Evolutionary conservation across 2,888 invertebrate species (phyloP).

Genomic region (Lepidochitona cinerea): DNA sequence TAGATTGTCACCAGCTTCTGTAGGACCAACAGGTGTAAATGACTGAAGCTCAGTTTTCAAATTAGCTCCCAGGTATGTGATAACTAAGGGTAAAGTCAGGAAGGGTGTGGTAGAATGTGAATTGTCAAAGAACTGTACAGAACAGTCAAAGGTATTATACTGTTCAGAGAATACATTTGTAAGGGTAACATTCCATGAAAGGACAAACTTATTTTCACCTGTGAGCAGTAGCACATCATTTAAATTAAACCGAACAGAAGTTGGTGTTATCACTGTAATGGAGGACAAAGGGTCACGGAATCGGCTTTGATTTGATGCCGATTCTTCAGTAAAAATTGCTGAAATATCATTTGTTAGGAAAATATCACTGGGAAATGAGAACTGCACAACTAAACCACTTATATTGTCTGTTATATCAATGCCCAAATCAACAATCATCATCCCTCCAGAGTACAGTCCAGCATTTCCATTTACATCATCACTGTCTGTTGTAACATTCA

Average conservation of each 20-base stretch:
- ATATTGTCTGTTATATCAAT: not conserved
- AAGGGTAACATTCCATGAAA: not conserved
- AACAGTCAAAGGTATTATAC: not conserved
- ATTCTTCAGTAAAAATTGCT: too few species aligned
- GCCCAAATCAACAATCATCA: not conserved
- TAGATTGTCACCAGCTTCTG: too few species aligned
- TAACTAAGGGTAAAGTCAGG: not conserved
- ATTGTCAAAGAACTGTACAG: not conserved
- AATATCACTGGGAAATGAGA: not conserved
- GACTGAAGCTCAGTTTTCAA: not conserved
- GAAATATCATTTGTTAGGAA: too few species aligned
- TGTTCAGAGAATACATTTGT: not conserved
- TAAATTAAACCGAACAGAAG: not conserved
- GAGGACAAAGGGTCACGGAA: too few species aligned
- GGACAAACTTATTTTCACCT: not conserved
- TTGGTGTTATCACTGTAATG: too few species aligned
- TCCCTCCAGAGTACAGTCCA: not conserved
- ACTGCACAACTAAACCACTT: not conserved
- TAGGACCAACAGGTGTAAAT: too few species aligned
- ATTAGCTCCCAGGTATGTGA: not conserved
- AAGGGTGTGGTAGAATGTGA: not conserved
- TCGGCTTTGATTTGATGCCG: too few species aligned
- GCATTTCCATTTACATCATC: not conserved
- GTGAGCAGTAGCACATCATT: not conserved
- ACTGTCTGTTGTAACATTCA: not conserved